Percentiles rank a stretch among this genome's conserved stretches.
These are phyloP conservation scores for Athene cunicularia DNA, from an alignment of 2,113 vertebrate genomes.

Conservation along the genomic window DNA sequence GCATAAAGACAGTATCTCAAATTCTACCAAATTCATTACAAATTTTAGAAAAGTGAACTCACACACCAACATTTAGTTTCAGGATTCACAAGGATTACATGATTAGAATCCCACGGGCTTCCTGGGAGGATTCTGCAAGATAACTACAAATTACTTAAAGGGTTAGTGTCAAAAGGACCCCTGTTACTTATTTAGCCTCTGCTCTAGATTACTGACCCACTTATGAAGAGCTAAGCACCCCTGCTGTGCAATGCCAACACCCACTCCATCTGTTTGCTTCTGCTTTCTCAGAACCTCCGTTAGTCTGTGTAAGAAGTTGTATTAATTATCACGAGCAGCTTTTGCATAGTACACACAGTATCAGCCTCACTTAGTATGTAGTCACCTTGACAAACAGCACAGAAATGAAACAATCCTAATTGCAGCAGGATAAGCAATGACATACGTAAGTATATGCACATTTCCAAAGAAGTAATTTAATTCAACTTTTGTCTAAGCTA, in stretches of 20 bases:
- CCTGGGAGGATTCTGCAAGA: constrained; percentile 29
- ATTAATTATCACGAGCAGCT: constrained; percentile 49
- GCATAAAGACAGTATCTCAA: neutral
- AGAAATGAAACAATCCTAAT: neutral
- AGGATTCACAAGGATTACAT: constrained; percentile 19
- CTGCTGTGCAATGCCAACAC: constrained; percentile 7
- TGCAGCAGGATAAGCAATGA: neutral
- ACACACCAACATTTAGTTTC: neutral
- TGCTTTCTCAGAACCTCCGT: constrained; percentile 55
- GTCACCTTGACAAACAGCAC: neutral
- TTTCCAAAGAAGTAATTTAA: neutral
- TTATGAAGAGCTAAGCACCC: constrained; percentile 60
- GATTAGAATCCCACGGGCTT: constrained; percentile 30
- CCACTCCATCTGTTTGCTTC: constrained; percentile 68
- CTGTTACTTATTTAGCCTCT: constrained; percentile 49
- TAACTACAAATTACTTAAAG: constrained; percentile 34
- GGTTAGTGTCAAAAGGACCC: constrained; percentile 41
- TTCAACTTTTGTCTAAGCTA: neutral
- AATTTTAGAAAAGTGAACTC: constrained; percentile 13
- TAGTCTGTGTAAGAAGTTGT: neutral
- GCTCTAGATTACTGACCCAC: constrained; percentile 68
- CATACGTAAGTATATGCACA: neutral
- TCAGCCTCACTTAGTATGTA: neutral
- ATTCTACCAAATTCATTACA: fast-evolving
- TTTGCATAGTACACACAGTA: neutral